Evolutionary conservation across 2,113 vertebrate species (phyloP).

Genomic region (Ictalurus furcatus): DNA sequence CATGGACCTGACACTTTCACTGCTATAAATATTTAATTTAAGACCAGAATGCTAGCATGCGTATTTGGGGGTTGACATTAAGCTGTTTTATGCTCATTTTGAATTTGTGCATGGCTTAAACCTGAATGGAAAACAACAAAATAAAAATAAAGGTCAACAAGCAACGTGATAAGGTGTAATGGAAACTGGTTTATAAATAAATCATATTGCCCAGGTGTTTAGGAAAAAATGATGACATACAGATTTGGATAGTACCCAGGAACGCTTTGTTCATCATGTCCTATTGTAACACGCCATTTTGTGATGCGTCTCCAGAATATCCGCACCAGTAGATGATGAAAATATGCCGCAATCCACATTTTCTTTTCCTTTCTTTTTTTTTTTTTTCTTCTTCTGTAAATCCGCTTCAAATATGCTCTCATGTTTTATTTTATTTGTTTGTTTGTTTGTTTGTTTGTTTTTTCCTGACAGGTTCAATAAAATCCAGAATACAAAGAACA

Average conservation of each 20-base stretch:
- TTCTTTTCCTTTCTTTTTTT: background rate
- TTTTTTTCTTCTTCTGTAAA: background rate
- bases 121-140: background rate
- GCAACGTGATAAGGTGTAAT: background rate
- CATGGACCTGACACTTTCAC: background rate
- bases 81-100: background rate
- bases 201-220: background rate
- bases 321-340: background rate
- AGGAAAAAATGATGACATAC: background rate
- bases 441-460: slow-evolving; percentile 16
- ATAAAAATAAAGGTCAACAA: background rate
- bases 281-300: background rate
- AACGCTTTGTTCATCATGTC: background rate
- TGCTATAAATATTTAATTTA: background rate
- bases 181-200: background rate
- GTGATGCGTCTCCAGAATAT: background rate
- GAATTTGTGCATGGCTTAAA: background rate
- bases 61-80: background rate
- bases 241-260: background rate
- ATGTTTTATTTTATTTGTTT: slow-evolving; percentile 34
- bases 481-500: slow-evolving; percentile 98
- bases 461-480: slow-evolving; percentile 85
- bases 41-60: background rate
- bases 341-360: background rate
- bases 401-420: background rate